Evolutionary conservation across 2,113 vertebrate genomes (phyloP).

Genomic region (Agelaius phoeniceus): DNA sequence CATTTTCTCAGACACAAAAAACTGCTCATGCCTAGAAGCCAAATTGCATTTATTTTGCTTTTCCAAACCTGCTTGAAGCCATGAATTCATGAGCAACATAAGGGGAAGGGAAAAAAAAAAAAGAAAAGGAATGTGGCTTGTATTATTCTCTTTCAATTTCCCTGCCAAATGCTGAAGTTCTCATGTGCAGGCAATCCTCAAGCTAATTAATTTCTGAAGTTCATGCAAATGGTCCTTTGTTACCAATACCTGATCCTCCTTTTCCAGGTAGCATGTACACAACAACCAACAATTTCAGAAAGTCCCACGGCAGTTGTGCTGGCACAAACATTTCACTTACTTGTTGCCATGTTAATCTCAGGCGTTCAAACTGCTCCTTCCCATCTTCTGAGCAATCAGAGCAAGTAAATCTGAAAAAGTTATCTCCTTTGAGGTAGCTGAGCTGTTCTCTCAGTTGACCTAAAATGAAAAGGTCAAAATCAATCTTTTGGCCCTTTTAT

Average conservation of each 20-base stretch:
- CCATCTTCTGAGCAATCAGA: constrained; percentile 88
- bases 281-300: background rate
- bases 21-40: background rate
- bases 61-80: background rate
- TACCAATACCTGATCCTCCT: background rate
- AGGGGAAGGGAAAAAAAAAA: rapidly evolving
- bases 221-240: background rate
- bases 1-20: background rate
- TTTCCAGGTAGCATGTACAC: background rate
- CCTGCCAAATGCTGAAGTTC: background rate
- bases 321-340: constrained; percentile 61
- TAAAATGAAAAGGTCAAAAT: constrained; percentile 63
- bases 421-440: constrained; percentile 97
- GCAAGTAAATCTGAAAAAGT: constrained; percentile 96
- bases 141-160: background rate
- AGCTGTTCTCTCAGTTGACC: constrained; percentile 90
- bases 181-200: background rate
- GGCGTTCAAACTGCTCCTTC: constrained; percentile 92
- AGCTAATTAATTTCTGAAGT: background rate
- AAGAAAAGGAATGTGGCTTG: background rate
- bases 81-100: background rate
- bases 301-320: background rate
- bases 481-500: background rate
- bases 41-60: background rate
- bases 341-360: constrained; percentile 96